Evolutionary conservation across 2,888 invertebrate species (phyloP), one percentile per base, ranked within the genome.

Genomic region (Eilema caniola): DNA sequence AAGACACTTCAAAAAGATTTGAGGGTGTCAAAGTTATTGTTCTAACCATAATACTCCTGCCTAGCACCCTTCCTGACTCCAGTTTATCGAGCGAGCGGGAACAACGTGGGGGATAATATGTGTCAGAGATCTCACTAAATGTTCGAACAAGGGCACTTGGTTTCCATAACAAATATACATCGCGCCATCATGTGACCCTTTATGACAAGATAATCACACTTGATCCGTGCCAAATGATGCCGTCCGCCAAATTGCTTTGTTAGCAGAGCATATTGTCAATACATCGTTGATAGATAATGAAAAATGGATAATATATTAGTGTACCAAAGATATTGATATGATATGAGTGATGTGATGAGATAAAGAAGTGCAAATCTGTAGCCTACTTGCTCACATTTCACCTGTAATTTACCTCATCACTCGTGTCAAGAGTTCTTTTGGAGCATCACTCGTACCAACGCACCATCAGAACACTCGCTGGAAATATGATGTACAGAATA

Each of bases 1-100:
- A 88, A 89, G 90, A 91, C 92, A 93, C 94, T 93, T 93, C 87
- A 90, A 88, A 86, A 85, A 88, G 89, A 90, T 92, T 93, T 84
- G 89, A 93, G 92, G 89, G 90, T 88, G 87, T 82, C 86, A 83
- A 84, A 84, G 88, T 87, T 87, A 88, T 87, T 83, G 83, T 86
- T 85, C 83, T 81, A 82, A 86, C 88, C 89, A 89, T 85, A 86
- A 85, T 86, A 69, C 66, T 69, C 62, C 66, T 37, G 84, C 80
- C 78, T 78, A 83, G 89, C 24, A 86, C 83, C 89, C 85, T 86
- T 81, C 76, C 77, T 71, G 80, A 80, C 75, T 79, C 72, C 77
- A 67, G 80, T 78, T 83, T 79, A 82, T 79, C 81, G 83, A 83
- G 76, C 73, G 70, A 76, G 71, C 10, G 66, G 74, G 69, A 68